Evolutionary conservation across 2,888 invertebrate species (phyloP), one percentile per base, ranked within the genome.

Genomic region (Thalpophila matura): DNA sequence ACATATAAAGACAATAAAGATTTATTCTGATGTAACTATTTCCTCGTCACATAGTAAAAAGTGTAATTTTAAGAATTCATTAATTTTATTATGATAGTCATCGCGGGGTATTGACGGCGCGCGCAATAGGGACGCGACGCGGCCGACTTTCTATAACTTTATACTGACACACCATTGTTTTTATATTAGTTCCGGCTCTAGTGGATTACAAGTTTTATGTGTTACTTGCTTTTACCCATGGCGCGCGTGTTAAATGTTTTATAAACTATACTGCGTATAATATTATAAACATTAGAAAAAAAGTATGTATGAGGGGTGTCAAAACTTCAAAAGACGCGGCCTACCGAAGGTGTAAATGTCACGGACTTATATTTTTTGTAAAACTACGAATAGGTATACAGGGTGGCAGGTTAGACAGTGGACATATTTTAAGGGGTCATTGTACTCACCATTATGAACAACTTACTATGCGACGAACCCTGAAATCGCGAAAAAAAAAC

Each of bases 101-200:
- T 69, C 72, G 59, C 42, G n/a, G 47, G 7, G 62, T 58, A 63
- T 74, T 62, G 69, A 64, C 58, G 61, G 14, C 46, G 40, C 29
- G 56, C 37, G 59, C 55, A 66, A 58, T 55, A 72, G 56, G 68
- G 69, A 65, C 61, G 43, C 33, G 69, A 65, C 61, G 43, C 33
- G 50, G 42, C 71, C 58, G 46, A 63, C 76, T 78, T 78, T 78
- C 77, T 78, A 67, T 54, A 74, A 55, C 60, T 67, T 60, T 50
- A 72, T 38, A 66, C 49, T 38, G 16, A 42, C 40, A 43, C 51
- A 56, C 59, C 50, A 74, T 74, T 77, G 74, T 77, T 56, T 72
- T 64, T 63, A 43, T 57, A 61, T 66, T 42, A 64, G 55, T 68
- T 55, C 69, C 74, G 74, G 63, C 55, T 56, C 51, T 4, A 35